Conservation (phyloP, 1,140 invertebrate genomes). For the Lithobius niger region DNA sequence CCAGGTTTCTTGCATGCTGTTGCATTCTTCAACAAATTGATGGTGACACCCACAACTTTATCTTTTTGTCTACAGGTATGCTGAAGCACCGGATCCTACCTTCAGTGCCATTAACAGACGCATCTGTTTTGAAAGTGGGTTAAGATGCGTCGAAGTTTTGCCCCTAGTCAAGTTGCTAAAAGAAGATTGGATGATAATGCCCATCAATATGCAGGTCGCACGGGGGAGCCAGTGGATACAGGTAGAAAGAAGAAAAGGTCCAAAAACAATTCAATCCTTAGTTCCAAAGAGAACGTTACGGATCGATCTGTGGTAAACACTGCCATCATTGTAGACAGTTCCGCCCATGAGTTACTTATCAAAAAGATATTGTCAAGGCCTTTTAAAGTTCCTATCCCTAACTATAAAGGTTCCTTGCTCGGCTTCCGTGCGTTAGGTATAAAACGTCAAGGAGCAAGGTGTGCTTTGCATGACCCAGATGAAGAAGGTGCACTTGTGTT, state of each 20-base stretch:
- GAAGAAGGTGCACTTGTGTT: constrained; percentile 87
- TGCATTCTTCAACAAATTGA: no score
- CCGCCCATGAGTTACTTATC: constrained; percentile 60
- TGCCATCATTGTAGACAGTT: no score
- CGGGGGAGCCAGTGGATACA: constrained; percentile 24
- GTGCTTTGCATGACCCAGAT: constrained; percentile 81
- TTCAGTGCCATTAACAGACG: no score
- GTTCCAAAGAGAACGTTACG: constrained; percentile 12
- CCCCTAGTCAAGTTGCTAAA: constrained; percentile 38
- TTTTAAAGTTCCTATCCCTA: constrained; percentile 87
- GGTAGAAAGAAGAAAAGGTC: not conserved
- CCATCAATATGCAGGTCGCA: no score
- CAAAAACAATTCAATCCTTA: constrained; percentile 1
- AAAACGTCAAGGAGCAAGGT: constrained; percentile 47
- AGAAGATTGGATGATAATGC: constrained; percentile 38
- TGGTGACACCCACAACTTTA: no score
- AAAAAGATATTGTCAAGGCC: constrained; percentile 69
- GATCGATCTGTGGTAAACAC: not conserved
- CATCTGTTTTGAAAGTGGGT: no score
- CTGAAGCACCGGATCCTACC: no score
- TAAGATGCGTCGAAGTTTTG: constrained; percentile 37
- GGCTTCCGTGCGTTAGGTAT: constrained; percentile 52
- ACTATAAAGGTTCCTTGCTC: constrained; percentile 48
- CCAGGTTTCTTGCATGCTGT: no score
- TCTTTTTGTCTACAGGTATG: no score